Conservation (phyloP, 2,888 invertebrate species). For the Proisotoma minuta region DNA sequence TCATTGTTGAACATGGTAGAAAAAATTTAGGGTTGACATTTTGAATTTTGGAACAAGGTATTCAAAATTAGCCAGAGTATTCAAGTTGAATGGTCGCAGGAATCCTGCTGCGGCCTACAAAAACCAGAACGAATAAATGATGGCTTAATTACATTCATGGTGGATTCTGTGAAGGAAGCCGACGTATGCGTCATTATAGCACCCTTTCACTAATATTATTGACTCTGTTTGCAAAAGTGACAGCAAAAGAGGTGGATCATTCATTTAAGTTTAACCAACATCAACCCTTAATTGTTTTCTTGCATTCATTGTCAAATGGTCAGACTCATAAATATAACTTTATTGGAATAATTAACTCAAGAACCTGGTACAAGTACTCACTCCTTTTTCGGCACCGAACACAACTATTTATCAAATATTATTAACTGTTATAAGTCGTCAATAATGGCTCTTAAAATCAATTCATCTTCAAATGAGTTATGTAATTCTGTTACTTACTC, state of each 20-base stretch:
- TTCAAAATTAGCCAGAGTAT: slow-evolving; percentile 47
- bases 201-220: neutral
- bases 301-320: neutral
- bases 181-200: neutral
- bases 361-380: neutral
- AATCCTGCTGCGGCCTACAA: slow-evolving; percentile 45
- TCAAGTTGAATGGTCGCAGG: slow-evolving; percentile 34
- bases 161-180: slow-evolving; percentile 1
- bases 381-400: slow-evolving; percentile 3
- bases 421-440: neutral
- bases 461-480: neutral
- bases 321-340: too few species aligned
- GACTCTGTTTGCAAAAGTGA: neutral
- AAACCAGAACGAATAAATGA: slow-evolving; percentile 47
- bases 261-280: neutral
- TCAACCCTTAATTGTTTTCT: neutral
- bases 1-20: neutral
- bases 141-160: slow-evolving; percentile 44
- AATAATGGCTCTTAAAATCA: slow-evolving; percentile 1
- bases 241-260: neutral
- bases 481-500: neutral
- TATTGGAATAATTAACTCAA: neutral
- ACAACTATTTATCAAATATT: neutral
- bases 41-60: slow-evolving; percentile 36
- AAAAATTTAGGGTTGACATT: slow-evolving; percentile 37